These are phyloP conservation scores for Bubo scandiacus DNA, from an alignment of 2,113 vertebrate species.

Conservation along the genomic window DNA sequence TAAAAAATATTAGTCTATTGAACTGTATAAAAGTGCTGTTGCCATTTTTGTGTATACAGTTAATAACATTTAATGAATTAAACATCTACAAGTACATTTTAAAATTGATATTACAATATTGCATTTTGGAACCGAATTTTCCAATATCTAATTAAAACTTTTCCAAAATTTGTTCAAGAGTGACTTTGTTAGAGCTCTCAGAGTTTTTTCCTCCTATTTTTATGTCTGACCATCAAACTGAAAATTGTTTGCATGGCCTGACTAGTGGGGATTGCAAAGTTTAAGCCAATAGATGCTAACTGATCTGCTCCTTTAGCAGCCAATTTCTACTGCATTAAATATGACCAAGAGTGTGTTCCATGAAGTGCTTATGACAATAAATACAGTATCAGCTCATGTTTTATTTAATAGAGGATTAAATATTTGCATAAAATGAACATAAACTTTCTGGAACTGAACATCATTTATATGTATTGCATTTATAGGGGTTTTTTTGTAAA, in stretches of 20 bases:
- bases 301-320: neutral
- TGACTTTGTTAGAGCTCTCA: neutral
- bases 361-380: neutral
- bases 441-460: neutral
- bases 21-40: neutral
- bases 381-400: neutral
- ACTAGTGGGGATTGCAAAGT: neutral
- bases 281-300: neutral
- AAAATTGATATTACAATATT: neutral
- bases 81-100: neutral
- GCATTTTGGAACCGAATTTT: neutral
- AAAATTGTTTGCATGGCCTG: neutral
- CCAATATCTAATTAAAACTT: neutral
- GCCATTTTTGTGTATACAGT: neutral
- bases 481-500: neutral
- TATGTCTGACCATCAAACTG: neutral
- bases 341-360: neutral
- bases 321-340: neutral
- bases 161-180: neutral
- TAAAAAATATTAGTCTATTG: neutral
- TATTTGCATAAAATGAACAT: neutral
- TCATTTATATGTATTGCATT: neutral
- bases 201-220: neutral
- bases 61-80: neutral
- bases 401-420: conserved; percentile 9